Evolutionary conservation across 2,113 vertebrate species (phyloP).

Genomic region (Nesoenas mayeri): DNA sequence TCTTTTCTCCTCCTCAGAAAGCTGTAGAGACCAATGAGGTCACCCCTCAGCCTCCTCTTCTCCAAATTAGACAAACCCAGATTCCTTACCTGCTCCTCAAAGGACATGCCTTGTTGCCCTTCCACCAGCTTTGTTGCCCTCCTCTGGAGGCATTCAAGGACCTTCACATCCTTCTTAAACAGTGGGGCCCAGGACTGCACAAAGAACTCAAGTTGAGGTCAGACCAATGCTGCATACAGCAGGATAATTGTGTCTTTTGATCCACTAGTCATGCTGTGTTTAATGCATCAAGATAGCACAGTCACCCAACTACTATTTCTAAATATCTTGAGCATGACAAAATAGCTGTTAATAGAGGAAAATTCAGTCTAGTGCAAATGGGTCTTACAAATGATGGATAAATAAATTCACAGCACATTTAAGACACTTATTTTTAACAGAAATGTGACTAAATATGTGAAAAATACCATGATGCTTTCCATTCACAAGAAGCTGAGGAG

Average conservation of each 20-base stretch:
- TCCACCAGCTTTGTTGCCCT: background rate
- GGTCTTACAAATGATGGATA: background rate
- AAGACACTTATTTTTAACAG: background rate
- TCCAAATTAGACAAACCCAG: background rate
- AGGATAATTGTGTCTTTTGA: background rate
- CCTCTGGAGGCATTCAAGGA: background rate
- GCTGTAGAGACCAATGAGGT: background rate
- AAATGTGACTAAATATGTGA: background rate
- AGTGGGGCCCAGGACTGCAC: background rate
- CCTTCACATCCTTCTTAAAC: background rate
- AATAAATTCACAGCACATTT: background rate
- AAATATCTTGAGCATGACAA: background rate
- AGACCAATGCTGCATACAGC: rapidly evolving
- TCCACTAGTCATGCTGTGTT: background rate
- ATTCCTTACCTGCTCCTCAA: background rate
- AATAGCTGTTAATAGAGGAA: background rate
- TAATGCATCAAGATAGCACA: background rate
- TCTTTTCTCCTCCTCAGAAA: background rate
- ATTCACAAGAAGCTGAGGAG: background rate
- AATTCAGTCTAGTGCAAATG: background rate
- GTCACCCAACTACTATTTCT: background rate
- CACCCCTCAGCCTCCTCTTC: background rate
- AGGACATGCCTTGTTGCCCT: background rate
- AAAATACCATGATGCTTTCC: background rate
- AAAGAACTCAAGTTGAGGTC: background rate